These are phyloP conservation scores for Philypnodon macrostomus DNA, from an alignment of 2,797 vertebrate genomes.

Conservation along the genomic window DNA sequence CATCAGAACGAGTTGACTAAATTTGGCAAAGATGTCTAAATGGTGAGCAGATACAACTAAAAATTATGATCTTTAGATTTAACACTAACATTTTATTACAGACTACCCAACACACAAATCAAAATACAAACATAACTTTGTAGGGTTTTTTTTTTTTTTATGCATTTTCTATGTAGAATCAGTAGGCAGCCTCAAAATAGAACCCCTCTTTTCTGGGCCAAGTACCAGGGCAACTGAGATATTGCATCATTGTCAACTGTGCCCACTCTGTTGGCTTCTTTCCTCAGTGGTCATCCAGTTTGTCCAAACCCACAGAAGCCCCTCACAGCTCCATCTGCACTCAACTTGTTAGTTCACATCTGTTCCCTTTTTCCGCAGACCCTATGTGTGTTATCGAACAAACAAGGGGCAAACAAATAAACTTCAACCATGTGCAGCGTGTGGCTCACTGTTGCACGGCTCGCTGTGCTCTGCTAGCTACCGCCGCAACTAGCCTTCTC, in stretches of 20 bases:
- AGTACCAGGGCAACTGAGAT: no score
- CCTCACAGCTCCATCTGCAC: slow-evolving; percentile 39
- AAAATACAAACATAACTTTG: no score
- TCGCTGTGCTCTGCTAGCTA: slow-evolving; percentile 70
- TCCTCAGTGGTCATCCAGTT: slow-evolving; percentile 36
- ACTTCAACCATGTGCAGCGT: slow-evolving; percentile 54
- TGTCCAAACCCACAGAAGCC: slow-evolving; percentile 21
- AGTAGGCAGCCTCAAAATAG: no score
- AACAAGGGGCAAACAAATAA: slow-evolving; percentile 73
- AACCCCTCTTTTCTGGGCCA: no score
- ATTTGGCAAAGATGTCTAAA: no score
- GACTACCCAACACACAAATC: no score
- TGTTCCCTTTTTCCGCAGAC: slow-evolving; percentile 56
- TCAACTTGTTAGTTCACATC: slow-evolving; percentile 64
- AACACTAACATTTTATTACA: no score
- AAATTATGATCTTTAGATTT: no score
- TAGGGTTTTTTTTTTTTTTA: no score
- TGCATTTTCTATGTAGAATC: no score
- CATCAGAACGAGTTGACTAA: no score
- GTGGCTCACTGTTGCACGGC: slow-evolving; percentile 45
- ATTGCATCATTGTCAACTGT: neutral
- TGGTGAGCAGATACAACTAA: no score
- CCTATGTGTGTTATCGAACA: slow-evolving; percentile 61
- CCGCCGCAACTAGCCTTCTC: slow-evolving; percentile 67
- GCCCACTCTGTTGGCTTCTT: slow-evolving; percentile 23